Evolutionary conservation across 2,797 vertebrate species (phyloP), one percentile per base, ranked within the genome.

Genomic region (Corythornis leucogaster): DNA sequence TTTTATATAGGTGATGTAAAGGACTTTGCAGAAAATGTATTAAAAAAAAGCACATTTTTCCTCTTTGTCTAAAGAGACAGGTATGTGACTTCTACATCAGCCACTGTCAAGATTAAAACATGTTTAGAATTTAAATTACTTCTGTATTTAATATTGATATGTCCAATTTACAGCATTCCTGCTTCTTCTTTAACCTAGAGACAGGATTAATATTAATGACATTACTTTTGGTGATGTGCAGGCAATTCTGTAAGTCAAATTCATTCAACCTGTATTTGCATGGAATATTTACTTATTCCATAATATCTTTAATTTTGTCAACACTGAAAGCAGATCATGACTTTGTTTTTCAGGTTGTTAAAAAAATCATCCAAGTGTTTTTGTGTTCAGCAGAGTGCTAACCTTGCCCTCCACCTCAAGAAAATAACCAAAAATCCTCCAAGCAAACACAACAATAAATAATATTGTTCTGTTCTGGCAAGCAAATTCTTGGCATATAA

Each of bases 81-180:
- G 26, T 62, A 38, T 33, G 7, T 73, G 51, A 66, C 13, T 73
- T 62, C 50, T 70, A 5, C 61, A 67, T 67, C n/a, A 92, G 68
- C 53, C 40, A 30, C 12, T 73, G 26, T 43, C 48, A 76, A 53
- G 59, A 79, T 28, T 70, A 82, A 80, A 92, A 61, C 28, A 54
- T 21, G 28, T 33, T 86, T 71, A 45, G 80, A 88, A 91, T 91
- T 76, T 84, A 70, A 84, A 84, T 91, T 57, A 26, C 14, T 69
- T 86, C 35, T 74, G 11, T 77, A 80, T 84, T 88, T 92, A 74
- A 74, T 90, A 84, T 45, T 84, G 50, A 91, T 89, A 91, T 57
- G 84, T 54, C 30, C 74, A n/a, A 79, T 70, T 67, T 90, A 53
- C n/a, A 87, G 21, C 25, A 54, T 70, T 88, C 88, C 59, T 88